Evolutionary conservation across 2,888 invertebrate species (phyloP).

Genomic region (Drosophila paracracens): DNA sequence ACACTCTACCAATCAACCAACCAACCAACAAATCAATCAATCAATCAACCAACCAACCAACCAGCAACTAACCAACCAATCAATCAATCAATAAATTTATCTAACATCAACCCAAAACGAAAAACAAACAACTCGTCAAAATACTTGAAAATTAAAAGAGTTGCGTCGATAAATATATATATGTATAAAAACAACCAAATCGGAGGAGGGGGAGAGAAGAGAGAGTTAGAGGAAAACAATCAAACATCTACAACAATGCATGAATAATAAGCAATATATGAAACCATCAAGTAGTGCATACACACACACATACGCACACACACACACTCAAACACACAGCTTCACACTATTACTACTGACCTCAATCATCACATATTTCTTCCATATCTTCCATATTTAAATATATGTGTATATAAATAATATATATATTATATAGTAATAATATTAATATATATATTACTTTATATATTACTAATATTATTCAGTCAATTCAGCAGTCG

Average conservation of each 20-base stretch:
- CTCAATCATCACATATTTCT: slow-evolving; percentile 9
- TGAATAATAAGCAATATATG: slow-evolving; percentile 30
- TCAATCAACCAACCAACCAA: slow-evolving; percentile 28
- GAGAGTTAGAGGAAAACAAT: slow-evolving; percentile 13
- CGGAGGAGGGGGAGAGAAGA: slow-evolving; percentile 7
- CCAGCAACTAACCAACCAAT: slow-evolving; percentile 32
- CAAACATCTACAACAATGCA: slow-evolving; percentile 25
- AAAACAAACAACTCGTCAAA: slow-evolving; percentile 15
- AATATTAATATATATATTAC: slow-evolving; percentile 1
- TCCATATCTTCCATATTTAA: not conserved
- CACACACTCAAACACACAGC: not conserved
- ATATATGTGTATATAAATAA: slow-evolving; percentile 1
- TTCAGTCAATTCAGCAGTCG: not conserved
- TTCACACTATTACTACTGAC: slow-evolving; percentile 7
- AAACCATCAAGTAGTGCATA: slow-evolving; percentile 29
- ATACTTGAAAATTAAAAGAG: slow-evolving; percentile 25
- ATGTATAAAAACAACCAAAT: slow-evolving; percentile 16
- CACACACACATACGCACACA: slow-evolving; percentile 8
- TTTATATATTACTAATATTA: not conserved
- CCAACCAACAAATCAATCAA: slow-evolving; percentile 46
- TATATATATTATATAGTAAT: slow-evolving; percentile 3
- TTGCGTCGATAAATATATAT: slow-evolving; percentile 20
- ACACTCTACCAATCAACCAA: slow-evolving; percentile 53
- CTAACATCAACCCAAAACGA: slow-evolving; percentile 4
- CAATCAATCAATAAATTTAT: slow-evolving; percentile 3